Conservation (phyloP, 2,888 invertebrate genomes). For the Lamellibrachia columna region DNA sequence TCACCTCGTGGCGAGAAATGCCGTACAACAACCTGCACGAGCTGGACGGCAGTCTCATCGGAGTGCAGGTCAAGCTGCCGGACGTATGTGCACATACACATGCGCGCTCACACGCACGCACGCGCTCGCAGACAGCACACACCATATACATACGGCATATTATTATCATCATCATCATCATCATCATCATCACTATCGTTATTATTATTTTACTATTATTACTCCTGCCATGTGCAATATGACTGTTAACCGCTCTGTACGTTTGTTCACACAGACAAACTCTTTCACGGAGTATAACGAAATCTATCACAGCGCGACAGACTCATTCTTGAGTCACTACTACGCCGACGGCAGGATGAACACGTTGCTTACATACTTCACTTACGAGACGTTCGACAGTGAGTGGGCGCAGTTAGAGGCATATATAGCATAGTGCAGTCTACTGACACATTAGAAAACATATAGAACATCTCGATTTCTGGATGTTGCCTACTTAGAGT, state of each 20-base stretch:
- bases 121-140: too few species aligned
- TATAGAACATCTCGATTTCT: too few species aligned
- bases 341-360: not conserved
- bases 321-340: not conserved
- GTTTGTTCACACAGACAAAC: not conserved
- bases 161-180: too few species aligned
- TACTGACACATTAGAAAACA: not conserved
- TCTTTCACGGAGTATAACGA: not conserved
- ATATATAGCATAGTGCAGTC: not conserved
- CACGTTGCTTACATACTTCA: not conserved
- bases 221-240: too few species aligned
- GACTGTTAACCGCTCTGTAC: not conserved
- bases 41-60: not conserved
- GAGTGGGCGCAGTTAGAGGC: not conserved
- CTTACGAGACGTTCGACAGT: not conserved
- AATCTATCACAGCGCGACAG: not conserved
- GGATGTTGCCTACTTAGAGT: too few species aligned
- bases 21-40: not conserved
- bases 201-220: too few species aligned
- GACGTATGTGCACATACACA: not conserved
- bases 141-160: not conserved
- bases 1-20: not conserved
- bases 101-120: not conserved
- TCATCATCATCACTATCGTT: too few species aligned
- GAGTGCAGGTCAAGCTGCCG: not conserved